Conservation (phyloP, 2,797 vertebrate species). For the Gymnopithys bicolor region DNA sequence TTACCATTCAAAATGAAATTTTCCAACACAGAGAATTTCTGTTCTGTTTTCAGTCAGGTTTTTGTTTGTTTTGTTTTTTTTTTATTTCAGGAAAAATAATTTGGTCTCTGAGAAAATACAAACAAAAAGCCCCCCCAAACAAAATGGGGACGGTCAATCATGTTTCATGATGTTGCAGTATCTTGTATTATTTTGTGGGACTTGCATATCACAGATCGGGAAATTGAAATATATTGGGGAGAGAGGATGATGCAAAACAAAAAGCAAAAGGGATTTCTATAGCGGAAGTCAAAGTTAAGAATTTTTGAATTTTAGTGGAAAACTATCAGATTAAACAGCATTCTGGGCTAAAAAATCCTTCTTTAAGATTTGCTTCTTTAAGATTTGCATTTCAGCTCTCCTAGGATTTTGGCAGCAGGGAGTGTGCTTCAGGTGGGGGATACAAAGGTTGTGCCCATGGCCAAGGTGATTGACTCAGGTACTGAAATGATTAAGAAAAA, state of each 20-base stretch:
- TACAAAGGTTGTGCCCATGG: accelerated
- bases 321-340: not conserved
- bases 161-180: not conserved
- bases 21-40: not conserved
- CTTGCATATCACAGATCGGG: not conserved
- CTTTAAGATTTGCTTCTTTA: not conserved
- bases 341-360: not conserved
- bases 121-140: not conserved
- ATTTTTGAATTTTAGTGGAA: not conserved
- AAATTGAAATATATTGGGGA: not conserved
- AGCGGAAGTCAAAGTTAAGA: not conserved
- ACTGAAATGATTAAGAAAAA: not conserved
- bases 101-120: not conserved
- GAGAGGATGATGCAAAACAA: not conserved
- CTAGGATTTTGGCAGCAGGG: not conserved
- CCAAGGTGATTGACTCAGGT: not conserved
- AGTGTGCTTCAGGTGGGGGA: not conserved
- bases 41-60: not conserved
- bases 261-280: not conserved
- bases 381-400: not conserved
- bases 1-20: not conserved
- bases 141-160: accelerated
- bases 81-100: not conserved
- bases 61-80: not conserved
- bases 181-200: not conserved